Evolutionary conservation across 2,888 invertebrate genomes (phyloP).

Genomic region (Lingula anatina): DNA sequence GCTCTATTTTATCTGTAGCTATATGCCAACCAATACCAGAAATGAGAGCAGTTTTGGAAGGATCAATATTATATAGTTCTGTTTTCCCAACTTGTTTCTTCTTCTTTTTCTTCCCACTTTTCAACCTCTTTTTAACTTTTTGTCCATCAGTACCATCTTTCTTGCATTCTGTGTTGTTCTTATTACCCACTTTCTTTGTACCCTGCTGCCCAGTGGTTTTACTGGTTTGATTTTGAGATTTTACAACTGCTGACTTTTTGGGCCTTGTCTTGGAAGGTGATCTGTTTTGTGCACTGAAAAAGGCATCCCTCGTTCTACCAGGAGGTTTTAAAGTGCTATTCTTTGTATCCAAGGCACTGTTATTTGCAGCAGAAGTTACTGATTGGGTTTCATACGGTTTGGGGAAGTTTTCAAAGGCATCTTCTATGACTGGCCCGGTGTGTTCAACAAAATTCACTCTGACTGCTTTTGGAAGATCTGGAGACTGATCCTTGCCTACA

Average conservation of each 20-base stretch:
- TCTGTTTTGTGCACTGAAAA: no score
- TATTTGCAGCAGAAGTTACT: neutral
- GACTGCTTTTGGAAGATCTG: neutral
- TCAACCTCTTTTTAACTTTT: constrained; percentile 11
- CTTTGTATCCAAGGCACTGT: no score
- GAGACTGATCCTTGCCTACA: no score
- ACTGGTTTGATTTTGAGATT: no score
- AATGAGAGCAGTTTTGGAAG: constrained; percentile 24
- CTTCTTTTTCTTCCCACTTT: constrained; percentile 27
- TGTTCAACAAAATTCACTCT: neutral
- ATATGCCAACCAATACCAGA: constrained; percentile 45
- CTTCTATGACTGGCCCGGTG: neutral
- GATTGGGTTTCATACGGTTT: neutral
- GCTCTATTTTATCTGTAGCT: constrained; percentile 29
- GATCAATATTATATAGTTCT: constrained; percentile 26
- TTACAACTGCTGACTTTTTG: no score
- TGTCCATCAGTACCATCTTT: neutral
- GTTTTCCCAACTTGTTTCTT: constrained; percentile 14
- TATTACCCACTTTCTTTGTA: no score
- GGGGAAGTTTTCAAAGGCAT: neutral
- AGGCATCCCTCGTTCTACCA: no score
- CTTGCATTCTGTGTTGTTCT: no score
- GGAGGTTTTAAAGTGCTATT: no score
- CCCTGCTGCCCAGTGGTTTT: no score
- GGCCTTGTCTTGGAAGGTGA: no score